Evolutionary conservation across 2,113 vertebrate species (phyloP), one percentile per base, ranked within the genome.

Genomic region (Todiramphus saurophagus): DNA sequence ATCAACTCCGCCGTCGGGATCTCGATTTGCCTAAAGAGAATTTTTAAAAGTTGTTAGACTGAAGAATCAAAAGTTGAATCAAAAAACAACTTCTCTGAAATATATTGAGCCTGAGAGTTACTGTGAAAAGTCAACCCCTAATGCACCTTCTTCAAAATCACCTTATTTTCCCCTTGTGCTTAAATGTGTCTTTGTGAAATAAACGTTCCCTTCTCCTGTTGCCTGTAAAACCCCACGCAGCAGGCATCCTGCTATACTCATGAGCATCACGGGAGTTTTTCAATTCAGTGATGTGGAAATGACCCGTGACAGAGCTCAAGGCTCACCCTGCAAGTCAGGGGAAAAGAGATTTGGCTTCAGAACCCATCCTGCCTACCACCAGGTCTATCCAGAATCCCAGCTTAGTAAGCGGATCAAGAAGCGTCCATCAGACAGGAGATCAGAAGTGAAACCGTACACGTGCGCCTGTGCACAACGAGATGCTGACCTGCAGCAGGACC

Each of bases 401-500:
- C 10, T 48, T 0, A 50, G 37, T 0, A 12, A 66, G 41, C 33
- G 68, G 7, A 53, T 27, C 51, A 53, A 27, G 27, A 28, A 53
- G 13, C 1, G 6, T 17, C 37, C 7, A 7, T 5, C 31, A 31
- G 28, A 44, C 20, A 25, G 13, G 51, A 37, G 7, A 20, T 33
- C 20, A 28, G 13, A 51, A 37, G 6, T 10, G 7, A 73, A 74
- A 16, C 5, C 20, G 15, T 4, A 18, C 24, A 37, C 28, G 9
- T 7, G 3, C 11, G 13, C 24, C 9, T 14, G 13, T 8, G 10
- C 31, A 39, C 41, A 31, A 16, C 13, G 16, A 64, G 15, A 85
- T 4, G 48, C 85, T 20, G 97, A 99, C 99, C 99, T 99, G 99
- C 58, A 99, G 97, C 48, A 99, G 98, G 82, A 99, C 99, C 93